Conservation (phyloP, 2,113 vertebrate species). For the Myiozetetes cayanensis region DNA sequence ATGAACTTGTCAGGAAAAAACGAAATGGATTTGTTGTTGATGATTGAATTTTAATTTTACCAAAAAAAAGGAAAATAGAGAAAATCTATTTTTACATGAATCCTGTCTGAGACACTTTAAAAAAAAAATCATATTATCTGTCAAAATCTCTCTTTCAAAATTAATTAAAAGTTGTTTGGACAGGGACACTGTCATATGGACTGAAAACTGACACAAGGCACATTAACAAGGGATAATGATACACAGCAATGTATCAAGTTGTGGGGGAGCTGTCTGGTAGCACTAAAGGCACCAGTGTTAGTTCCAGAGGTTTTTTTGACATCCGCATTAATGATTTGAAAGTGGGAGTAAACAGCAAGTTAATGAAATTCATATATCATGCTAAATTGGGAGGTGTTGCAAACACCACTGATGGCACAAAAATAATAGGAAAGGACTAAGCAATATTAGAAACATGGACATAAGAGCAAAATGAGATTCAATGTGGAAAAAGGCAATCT, state of each 20-base stretch:
- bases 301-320: background rate
- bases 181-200: background rate
- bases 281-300: background rate
- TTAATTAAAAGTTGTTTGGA: background rate
- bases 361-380: slow-evolving; percentile 12
- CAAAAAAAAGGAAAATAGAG: background rate
- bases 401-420: background rate
- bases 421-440: background rate
- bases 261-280: background rate
- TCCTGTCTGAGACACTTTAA: background rate
- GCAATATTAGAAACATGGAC: background rate
- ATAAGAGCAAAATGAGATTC: slow-evolving; percentile 4
- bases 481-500: background rate
- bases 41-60: background rate
- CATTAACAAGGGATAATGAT: background rate
- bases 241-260: background rate
- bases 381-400: background rate
- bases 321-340: slow-evolving; percentile 20
- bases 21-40: background rate
- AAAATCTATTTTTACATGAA: background rate
- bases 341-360: slow-evolving; percentile 15
- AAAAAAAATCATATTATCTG: background rate
- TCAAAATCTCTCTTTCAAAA: background rate
- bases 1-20: background rate
- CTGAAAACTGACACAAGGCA: slow-evolving; percentile 7